Conservation (phyloP, 2,113 vertebrate species). For the Nothocercus julius region DNA sequence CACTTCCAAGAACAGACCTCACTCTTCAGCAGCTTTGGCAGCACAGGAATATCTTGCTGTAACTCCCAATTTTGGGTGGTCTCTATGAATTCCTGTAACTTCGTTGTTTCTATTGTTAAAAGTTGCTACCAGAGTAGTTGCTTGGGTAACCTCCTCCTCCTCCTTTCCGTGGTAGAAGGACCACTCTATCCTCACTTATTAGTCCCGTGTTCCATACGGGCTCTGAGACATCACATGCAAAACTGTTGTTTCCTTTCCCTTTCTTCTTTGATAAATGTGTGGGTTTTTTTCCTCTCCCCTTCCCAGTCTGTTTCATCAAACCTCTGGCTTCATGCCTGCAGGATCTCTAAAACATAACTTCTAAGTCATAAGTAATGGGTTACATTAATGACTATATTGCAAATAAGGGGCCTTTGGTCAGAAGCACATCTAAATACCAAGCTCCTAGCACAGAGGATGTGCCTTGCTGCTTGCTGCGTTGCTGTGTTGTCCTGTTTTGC, state of each 20-base stretch:
- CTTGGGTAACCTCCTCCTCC: neutral
- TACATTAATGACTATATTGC: neutral
- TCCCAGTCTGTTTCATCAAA: neutral
- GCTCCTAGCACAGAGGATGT: neutral
- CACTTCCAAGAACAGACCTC: neutral
- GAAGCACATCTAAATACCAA: neutral
- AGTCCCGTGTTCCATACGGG: accelerated
- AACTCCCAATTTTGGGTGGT: neutral
- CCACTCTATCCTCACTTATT: neutral
- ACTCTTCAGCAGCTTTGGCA: neutral
- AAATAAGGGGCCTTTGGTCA: neutral
- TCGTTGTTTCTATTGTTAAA: neutral
- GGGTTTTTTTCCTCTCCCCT: neutral
- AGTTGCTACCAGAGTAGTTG: neutral
- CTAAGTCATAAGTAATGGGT: neutral
- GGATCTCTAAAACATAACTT: neutral
- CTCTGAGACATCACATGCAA: neutral
- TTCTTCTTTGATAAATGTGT: neutral
- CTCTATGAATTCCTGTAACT: neutral
- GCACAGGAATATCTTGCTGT: neutral
- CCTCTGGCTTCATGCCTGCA: neutral
- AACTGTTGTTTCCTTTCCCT: neutral
- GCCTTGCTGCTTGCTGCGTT: neutral
- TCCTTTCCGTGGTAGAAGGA: neutral
- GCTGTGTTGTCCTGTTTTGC: neutral